Conservation (phyloP, 2,113 vertebrate genomes). For the Acinonyx jubatus region DNA sequence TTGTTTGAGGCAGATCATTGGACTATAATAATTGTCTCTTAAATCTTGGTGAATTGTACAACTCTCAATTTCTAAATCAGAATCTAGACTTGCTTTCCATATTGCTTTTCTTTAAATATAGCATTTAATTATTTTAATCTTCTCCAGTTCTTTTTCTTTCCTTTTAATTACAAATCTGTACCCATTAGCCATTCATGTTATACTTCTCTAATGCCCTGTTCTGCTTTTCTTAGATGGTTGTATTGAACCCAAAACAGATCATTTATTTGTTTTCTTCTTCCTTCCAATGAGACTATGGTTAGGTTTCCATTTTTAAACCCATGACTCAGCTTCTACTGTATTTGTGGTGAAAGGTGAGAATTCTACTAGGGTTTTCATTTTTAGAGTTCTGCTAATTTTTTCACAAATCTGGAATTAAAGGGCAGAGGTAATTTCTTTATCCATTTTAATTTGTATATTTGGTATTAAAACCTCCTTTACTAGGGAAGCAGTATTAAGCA, state of each 20-base stretch:
- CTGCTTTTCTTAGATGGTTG: conserved; percentile 69
- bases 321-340: conserved; percentile 66
- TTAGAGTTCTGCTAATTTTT: conserved; percentile 30
- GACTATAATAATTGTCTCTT: not conserved
- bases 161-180: conserved; percentile 55
- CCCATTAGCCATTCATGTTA: not conserved
- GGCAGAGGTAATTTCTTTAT: conserved; percentile 40
- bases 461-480: conserved; percentile 19
- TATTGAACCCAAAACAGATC: conserved; percentile 56
- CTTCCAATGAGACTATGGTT: conserved; percentile 64
- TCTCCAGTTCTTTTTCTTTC: not conserved
- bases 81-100: not conserved
- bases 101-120: conserved; percentile 23
- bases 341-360: conserved; percentile 75
- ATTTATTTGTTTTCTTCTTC: conserved; percentile 65
- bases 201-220: conserved; percentile 63
- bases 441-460: conserved; percentile 14
- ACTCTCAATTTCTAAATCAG: conserved; percentile 39
- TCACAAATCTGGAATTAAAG: conserved; percentile 26
- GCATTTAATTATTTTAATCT: conserved; percentile 41
- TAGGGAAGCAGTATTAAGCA: not conserved
- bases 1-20: not conserved
- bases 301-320: conserved; percentile 73
- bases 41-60: not conserved
- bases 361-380: conserved; percentile 65